Evolutionary conservation across 2,797 vertebrate species (phyloP).

Genomic region (Cuculus canorus): DNA sequence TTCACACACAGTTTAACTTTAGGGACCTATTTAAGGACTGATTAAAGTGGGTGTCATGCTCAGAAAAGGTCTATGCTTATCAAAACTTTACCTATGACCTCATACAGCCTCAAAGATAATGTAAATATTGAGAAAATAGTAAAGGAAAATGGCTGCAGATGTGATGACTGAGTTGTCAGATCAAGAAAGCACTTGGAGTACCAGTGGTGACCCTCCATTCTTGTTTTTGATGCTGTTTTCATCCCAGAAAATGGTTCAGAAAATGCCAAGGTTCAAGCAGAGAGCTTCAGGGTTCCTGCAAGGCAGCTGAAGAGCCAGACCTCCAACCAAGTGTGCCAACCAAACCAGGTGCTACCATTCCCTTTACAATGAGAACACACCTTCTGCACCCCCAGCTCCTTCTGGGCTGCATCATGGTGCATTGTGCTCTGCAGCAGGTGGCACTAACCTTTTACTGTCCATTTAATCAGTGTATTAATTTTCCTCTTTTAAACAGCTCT

Average conservation of each 20-base stretch:
- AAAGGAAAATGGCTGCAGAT: not conserved
- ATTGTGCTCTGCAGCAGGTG: not conserved
- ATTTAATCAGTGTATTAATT: not conserved
- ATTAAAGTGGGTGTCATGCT: not conserved
- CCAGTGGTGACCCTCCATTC: not conserved
- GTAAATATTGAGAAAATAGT: not conserved
- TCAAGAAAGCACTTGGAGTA: not conserved
- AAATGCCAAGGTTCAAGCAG: not conserved
- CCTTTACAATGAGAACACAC: rapidly evolving
- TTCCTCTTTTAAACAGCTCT: not conserved
- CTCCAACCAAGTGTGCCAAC: not conserved
- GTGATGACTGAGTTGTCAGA: not conserved
- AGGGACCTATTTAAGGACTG: not conserved
- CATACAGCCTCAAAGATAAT: not conserved
- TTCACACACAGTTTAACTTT: not conserved
- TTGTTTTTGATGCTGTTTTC: not conserved
- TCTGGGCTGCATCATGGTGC: rapidly evolving
- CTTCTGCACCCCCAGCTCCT: not conserved
- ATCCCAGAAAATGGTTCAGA: rapidly evolving
- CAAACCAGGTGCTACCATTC: rapidly evolving
- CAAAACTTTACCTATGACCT: not conserved
- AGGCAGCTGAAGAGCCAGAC: not conserved
- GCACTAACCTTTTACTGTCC: not conserved
- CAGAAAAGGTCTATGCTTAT: not conserved
- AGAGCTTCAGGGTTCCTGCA: not conserved